A percentile compares a stretch with the other conserved stretches of the same genome.
phyloP scores from a whole-genome alignment of 2,113 vertebrate species.

The Oriolus oriolus region DNA sequence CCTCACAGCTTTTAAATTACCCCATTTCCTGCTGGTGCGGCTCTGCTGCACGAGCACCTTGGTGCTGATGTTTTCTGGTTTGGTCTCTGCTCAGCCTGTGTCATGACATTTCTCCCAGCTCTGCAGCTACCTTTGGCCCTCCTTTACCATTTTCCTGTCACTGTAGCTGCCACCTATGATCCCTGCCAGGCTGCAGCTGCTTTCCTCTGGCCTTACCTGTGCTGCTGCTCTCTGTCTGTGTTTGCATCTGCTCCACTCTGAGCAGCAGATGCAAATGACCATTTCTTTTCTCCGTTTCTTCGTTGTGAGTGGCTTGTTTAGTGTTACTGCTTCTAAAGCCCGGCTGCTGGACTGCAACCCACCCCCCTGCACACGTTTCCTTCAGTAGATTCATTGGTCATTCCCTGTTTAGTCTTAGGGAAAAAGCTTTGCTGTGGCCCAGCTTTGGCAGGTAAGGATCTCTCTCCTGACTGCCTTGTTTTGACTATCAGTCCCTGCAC shows the following conservation, averaged over 20 bases:
- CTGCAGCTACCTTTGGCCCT: neutral
- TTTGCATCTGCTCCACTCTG: neutral
- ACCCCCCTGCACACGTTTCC: neutral
- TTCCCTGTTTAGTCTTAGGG: neutral
- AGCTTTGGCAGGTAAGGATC: neutral
- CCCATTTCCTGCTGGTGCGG: rapidly evolving
- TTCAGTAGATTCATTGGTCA: neutral
- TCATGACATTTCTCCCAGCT: neutral
- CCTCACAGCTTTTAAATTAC: neutral
- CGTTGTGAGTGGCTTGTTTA: neutral
- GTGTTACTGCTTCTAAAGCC: neutral
- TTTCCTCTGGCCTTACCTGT: neutral
- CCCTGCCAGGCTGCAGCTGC: neutral
- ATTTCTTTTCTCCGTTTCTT: neutral
- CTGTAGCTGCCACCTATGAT: neutral
- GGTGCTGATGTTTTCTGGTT: neutral
- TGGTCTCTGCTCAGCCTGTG: neutral
- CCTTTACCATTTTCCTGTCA: neutral
- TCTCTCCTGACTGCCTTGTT: neutral
- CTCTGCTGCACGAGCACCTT: neutral
- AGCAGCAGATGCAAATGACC: neutral
- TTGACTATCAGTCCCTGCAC: neutral
- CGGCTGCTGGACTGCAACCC: neutral
- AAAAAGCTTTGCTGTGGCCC: neutral
- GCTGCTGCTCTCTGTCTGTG: neutral